Conservation (phyloP, 2,888 invertebrate genomes). For the Colletes collaris region DNA sequence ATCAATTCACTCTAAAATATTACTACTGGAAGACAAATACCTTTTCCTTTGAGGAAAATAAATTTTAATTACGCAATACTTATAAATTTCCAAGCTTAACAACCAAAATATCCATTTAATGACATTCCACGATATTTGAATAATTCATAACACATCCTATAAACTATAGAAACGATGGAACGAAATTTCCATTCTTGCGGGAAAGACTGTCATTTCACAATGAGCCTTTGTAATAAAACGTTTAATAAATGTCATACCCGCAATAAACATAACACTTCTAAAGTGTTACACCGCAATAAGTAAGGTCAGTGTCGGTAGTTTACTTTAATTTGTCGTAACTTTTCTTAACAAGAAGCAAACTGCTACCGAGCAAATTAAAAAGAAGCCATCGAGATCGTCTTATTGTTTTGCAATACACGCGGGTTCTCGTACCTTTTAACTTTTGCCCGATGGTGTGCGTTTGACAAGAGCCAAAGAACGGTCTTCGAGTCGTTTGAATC, state of each 20-base stretch:
- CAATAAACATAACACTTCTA: neutral
- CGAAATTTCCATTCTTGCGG: no score
- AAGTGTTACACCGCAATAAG: neutral
- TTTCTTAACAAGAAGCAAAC: constrained; percentile 19
- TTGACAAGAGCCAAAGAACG: constrained; percentile 30
- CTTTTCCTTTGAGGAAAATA: no score
- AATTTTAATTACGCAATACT: no score
- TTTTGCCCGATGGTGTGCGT: neutral
- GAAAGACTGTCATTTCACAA: no score
- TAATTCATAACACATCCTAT: no score
- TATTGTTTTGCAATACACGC: neutral
- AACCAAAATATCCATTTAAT: no score
- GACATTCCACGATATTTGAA: no score
- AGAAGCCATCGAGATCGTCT: constrained; percentile 2
- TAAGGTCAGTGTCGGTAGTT: neutral
- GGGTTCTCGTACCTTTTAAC: neutral
- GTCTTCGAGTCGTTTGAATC: constrained; percentile 52
- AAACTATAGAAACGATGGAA: no score
- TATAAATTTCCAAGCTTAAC: no score
- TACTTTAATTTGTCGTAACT: constrained; percentile 24
- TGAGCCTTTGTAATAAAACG: no score
- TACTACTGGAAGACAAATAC: no score
- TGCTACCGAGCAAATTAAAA: neutral
- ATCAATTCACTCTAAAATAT: no score
- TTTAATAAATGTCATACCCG: neutral